Percentiles rank a stretch among this genome's conserved stretches.
Evolutionary conservation across 2,797 vertebrate genomes (phyloP).

Genomic region (Kryptolebias ocellatus): DNA sequence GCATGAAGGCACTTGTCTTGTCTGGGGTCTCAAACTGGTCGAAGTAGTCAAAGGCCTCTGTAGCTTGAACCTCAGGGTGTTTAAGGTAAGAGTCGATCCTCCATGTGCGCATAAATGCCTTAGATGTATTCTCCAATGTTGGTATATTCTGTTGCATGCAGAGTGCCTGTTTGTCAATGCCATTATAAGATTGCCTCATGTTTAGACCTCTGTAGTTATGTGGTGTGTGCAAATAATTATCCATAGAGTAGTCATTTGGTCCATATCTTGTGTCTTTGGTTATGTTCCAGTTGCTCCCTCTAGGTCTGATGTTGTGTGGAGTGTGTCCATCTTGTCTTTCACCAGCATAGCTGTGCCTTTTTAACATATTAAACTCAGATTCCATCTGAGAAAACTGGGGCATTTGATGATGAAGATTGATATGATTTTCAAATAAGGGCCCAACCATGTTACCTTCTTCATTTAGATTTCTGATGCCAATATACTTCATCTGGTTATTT

Average conservation of each 20-base stretch:
- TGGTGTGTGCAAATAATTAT: constrained; percentile 76
- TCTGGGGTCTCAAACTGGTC: constrained; percentile 84
- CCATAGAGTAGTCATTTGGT: constrained; percentile 63
- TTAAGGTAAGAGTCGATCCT: constrained; percentile 94
- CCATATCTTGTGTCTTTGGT: constrained; percentile 80
- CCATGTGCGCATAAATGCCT: constrained; percentile 90
- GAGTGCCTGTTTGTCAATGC: constrained; percentile 85
- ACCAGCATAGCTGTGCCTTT: constrained; percentile 97
- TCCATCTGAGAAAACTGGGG: constrained; percentile 78
- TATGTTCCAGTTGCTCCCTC: constrained; percentile 86
- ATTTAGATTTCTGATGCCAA: constrained; percentile 67
- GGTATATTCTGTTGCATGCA: constrained; percentile 90
- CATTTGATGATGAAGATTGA: constrained; percentile 75
- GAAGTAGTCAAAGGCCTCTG: constrained; percentile 80
- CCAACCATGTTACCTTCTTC: constrained; percentile 67
- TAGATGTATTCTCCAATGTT: constrained; percentile 88
- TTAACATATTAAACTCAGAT: constrained; percentile 81
- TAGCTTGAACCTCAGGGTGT: constrained; percentile 79
- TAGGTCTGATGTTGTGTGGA: constrained; percentile 70
- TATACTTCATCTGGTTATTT: constrained; percentile 82
- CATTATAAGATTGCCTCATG: constrained; percentile 87
- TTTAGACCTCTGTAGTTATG: constrained; percentile 83
- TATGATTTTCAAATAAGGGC: constrained; percentile 75
- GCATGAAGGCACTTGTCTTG: constrained; percentile 78
- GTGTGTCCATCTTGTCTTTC: constrained; percentile 85